Base-by-base conservation (phyloP, 2,888 invertebrate genomes). In the Thereva unica region DNA sequence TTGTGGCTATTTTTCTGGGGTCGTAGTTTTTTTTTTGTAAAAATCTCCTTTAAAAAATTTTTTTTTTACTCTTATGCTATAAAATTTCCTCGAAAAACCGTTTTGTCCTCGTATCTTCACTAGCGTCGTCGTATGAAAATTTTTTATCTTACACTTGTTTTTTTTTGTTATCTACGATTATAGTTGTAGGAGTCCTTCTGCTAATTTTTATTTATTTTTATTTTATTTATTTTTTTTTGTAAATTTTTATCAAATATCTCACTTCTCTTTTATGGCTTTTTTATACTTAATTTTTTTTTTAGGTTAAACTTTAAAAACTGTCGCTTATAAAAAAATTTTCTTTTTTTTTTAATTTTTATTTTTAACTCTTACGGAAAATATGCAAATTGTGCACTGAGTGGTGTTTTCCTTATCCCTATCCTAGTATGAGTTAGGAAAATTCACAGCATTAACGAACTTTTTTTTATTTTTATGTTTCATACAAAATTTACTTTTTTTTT, bases 231-330 rank as follows among this genome's bases (percentile, higher is more conserved):
- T 41, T 49, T 49, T 61, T n/a, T 49, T 59, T 61, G 61, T 61
- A 61, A 61, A 61, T 61, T 61, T 50, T 41, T 61, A 61, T 61
- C 61, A 61, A 61, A 61, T 59, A 23, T 61, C 41, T 61, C 61
- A 61, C 61, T 61, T 40, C 9, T 47, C 35, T 34, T 49, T 23
- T 23, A 23, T 23, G 23, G 23, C 23, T 23, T 23, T 23, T 23
- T 23, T 23, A 23, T 23, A 23, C 23, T 23, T 23, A 23, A 23
- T 23, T 23, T 23, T 50, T 61, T 41, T 10, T 61, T 53, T n/a
- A n/a, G n/a, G 45, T 59, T 40, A 37, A 50, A 50, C 61, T 37
- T 38, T 59, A 38, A 59, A 59, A 59, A 59, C 47, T 59, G 34
- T 59, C 47, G 50, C 41, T 61, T 59, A 56, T 56, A 23, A 42